Evolutionary conservation across 2,113 vertebrate species (phyloP), one percentile per base, ranked within the genome.

Genomic region (Todiramphus chloris): DNA sequence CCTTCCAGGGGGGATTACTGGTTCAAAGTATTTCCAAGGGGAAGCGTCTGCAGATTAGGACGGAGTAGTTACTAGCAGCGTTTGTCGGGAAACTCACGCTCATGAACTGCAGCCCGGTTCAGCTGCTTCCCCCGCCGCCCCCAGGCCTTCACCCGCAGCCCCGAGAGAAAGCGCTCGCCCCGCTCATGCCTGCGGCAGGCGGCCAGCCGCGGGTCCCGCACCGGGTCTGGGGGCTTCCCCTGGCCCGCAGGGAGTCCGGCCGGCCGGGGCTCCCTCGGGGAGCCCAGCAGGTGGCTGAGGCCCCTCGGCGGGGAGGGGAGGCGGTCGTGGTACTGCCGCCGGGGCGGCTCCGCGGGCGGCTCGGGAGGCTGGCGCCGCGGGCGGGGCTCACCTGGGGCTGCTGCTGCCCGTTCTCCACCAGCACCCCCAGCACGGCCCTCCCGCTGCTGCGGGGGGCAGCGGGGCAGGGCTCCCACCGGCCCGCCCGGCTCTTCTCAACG

Each of bases 351-450:
- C 25, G 33, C 13, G 10, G 68, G 31, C 18, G 17, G 67, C 7
- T 21, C 20, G 21, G n/a, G 35, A 16, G 58, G 78, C 41, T 4
- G 50, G 39, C n/a, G n/a, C n/a, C n/a, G n/a, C n/a, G n/a, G n/a
- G n/a, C n/a, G n/a, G n/a, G n/a, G n/a, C 81, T 97, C 96, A 98
- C 99, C 98, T 98, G 98, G 35, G 97, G 96, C 72, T 95, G 97
- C 81, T 88, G 93, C 77, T 98, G 98, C 66, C 98, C 98, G 82
- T 99, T 99, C 56, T 99, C 99, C 50, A 96, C 97, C 79, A 99
- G 80, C 63, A 98, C 97, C 5, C 98, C 98, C n/a, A 99, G 98
- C 37, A 98, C 98, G 2, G 97, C 97, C 66, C 99, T 97, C 37
- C 96, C 96, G 67, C 74, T 70, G 3, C 72, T 85, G 3, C 95